Evolutionary conservation across 2,113 vertebrate species (phyloP).

Genomic region (Fulmarus glacialis): DNA sequence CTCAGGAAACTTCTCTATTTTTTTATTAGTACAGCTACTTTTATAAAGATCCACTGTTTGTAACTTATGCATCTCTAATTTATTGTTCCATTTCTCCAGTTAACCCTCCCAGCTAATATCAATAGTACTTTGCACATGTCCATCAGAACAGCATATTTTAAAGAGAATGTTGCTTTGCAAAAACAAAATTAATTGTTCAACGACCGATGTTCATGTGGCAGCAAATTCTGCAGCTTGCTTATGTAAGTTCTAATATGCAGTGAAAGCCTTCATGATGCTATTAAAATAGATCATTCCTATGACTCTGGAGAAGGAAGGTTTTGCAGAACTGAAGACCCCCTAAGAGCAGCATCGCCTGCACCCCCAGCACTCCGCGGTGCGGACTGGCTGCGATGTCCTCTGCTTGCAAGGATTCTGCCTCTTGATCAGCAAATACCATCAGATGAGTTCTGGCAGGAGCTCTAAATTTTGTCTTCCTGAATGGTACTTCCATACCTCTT

Average conservation of each 20-base stretch:
- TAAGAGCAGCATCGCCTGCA: not conserved
- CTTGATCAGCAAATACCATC: not conserved
- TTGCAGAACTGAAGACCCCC: not conserved
- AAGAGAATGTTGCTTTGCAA: not conserved
- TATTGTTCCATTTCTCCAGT: not conserved
- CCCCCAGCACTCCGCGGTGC: accelerated
- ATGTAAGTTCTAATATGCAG: not conserved
- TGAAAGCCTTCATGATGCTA: not conserved
- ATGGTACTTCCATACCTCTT: not conserved
- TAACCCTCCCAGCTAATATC: not conserved
- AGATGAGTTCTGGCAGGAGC: not conserved
- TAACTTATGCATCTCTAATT: not conserved
- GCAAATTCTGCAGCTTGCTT: not conserved
- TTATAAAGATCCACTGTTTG: not conserved
- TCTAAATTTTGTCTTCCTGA: not conserved
- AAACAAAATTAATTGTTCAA: not conserved
- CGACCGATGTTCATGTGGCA: not conserved
- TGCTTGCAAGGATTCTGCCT: not conserved
- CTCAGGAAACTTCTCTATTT: not conserved
- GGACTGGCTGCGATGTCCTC: not conserved
- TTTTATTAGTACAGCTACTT: not conserved
- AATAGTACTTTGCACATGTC: not conserved
- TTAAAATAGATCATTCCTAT: not conserved
- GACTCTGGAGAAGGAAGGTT: not conserved
- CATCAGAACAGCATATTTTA: not conserved